These are phyloP conservation scores for Ormyrus thymus DNA, from an alignment of 2,888 invertebrate species.

Conservation along the genomic window DNA sequence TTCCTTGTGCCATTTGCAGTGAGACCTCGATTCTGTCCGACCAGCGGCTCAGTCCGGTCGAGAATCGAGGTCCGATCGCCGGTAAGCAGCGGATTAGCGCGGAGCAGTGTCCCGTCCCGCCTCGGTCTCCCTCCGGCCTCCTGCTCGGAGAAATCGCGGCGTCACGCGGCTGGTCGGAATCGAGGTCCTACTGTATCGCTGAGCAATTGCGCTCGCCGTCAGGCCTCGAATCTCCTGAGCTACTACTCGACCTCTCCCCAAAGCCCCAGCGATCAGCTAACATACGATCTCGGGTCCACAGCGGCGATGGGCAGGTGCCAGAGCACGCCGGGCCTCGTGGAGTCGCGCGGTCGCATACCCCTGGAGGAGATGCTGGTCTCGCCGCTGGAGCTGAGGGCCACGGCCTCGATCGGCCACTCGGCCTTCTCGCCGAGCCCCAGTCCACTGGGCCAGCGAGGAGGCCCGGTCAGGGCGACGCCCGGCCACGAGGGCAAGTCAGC, in stretches of 20 bases:
- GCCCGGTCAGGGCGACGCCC: slow-evolving; percentile 18
- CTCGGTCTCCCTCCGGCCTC: too few species aligned
- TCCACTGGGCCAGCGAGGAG: slow-evolving; percentile 59
- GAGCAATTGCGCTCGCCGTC: background rate
- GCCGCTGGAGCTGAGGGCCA: slow-evolving; percentile 74
- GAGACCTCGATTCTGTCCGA: too few species aligned
- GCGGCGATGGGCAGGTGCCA: slow-evolving; percentile 96
- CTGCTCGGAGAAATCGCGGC: too few species aligned
- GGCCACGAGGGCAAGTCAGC: background rate
- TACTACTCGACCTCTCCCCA: too few species aligned
- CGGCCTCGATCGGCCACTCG: slow-evolving; percentile 66
- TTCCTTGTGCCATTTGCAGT: too few species aligned
- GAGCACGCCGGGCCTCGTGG: slow-evolving; percentile 96
- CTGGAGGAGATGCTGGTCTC: slow-evolving; percentile 90
- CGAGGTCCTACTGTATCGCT: too few species aligned
- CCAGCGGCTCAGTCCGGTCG: too few species aligned
- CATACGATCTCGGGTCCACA: slow-evolving; percentile 69
- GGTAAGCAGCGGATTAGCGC: too few species aligned
- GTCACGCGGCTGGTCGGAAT: too few species aligned
- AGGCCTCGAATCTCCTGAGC: background rate
- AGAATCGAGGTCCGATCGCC: background rate
- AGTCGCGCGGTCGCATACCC: slow-evolving; percentile 92
- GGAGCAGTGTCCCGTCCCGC: too few species aligned
- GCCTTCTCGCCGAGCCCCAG: slow-evolving; percentile 71
- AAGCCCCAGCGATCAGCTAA: too few species aligned